phyloP scores from a whole-genome alignment of 2,888 invertebrate genomes.

The Chouioia cunea region DNA sequence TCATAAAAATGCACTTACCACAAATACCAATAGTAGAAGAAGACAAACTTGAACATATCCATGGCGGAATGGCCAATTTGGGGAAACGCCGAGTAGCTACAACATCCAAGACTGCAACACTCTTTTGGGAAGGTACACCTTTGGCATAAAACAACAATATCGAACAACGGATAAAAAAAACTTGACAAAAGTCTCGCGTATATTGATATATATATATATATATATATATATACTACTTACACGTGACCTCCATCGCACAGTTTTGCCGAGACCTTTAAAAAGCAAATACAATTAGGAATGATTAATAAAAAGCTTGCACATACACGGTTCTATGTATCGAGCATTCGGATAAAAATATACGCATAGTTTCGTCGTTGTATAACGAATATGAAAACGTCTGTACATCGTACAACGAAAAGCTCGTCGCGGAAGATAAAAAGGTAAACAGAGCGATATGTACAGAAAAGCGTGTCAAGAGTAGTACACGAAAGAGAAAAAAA shows the following conservation, averaged over 20 bases:
- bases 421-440: too few species aligned
- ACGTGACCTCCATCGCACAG: conserved; percentile 51
- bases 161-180: too few species aligned
- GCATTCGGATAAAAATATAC: background rate
- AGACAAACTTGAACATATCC: conserved; percentile 75
- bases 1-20: conserved; percentile 69
- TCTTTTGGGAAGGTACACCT: conserved; percentile 81
- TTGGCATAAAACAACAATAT: background rate
- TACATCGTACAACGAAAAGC: too few species aligned
- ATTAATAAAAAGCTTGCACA: conserved; percentile 13
- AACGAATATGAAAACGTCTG: too few species aligned
- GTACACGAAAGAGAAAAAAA: background rate
- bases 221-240: conserved; percentile 44
- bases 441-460: background rate
- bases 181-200: too few species aligned
- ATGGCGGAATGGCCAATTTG: conserved; percentile 70
- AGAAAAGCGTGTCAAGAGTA: background rate
- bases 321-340: too few species aligned
- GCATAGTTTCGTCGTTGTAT: conserved; percentile 20
- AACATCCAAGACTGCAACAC: conserved; percentile 78
- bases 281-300: conserved; percentile 43
- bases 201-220: conserved; percentile 20
- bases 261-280: conserved; percentile 50
- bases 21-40: conserved; percentile 79
- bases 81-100: conserved; percentile 73